phyloP scores from a whole-genome alignment of 1,140 invertebrate genomes.

The Heliconius himera region DNA sequence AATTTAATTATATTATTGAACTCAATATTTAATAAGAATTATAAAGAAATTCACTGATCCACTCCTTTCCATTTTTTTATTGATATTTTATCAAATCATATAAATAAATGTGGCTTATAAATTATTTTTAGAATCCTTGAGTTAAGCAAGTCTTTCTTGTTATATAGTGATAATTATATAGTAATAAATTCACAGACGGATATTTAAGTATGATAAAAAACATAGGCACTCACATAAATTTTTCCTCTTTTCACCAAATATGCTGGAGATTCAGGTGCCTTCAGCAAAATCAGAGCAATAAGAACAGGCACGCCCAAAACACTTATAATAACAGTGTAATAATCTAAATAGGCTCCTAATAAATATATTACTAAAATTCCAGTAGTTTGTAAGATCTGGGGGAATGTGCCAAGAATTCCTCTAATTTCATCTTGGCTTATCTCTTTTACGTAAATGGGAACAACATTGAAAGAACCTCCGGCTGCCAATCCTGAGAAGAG shows the following conservation, averaged over 20 bases:
- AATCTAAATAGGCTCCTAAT: slow-evolving; percentile 81
- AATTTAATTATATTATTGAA: too few species aligned
- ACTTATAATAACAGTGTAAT: slow-evolving; percentile 57
- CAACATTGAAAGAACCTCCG: slow-evolving; percentile 40
- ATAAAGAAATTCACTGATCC: too few species aligned
- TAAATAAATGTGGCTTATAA: too few species aligned
- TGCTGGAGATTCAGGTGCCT: slow-evolving; percentile 59
- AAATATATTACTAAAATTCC: slow-evolving; percentile 75
- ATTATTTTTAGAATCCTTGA: too few species aligned
- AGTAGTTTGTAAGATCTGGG: slow-evolving; percentile 38
- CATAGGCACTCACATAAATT: slow-evolving; percentile 43
- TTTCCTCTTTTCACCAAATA: slow-evolving; percentile 55
- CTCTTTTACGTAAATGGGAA: slow-evolving; percentile 49
- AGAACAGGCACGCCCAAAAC: slow-evolving; percentile 44
- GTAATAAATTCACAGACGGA: too few species aligned
- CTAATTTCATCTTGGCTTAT: slow-evolving; percentile 48
- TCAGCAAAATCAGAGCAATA: slow-evolving; percentile 42
- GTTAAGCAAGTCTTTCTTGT: too few species aligned
- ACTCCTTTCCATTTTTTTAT: too few species aligned
- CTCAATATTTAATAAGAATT: too few species aligned
- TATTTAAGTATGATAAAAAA: background rate
- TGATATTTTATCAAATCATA: too few species aligned
- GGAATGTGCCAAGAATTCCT: slow-evolving; percentile 43
- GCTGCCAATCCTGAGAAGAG: slow-evolving; percentile 40
- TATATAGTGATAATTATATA: too few species aligned